phyloP scores from a whole-genome alignment of 2,888 invertebrate genomes.

The Elegia similella region DNA sequence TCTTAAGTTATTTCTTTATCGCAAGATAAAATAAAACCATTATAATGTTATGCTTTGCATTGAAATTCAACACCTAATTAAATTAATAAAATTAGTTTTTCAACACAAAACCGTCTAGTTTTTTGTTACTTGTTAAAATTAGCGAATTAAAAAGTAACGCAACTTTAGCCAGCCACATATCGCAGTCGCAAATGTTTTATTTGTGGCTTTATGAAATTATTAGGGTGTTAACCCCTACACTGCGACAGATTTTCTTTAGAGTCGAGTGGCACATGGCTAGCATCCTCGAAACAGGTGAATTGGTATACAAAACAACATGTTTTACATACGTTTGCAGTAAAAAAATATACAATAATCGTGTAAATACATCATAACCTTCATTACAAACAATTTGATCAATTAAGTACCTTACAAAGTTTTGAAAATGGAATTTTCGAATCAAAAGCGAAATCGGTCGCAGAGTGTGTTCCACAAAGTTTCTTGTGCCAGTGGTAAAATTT shows the following conservation, averaged over 20 bases:
- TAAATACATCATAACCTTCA: too few species aligned
- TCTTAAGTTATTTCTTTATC: constrained; percentile 32
- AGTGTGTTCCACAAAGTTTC: background rate
- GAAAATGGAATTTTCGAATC: background rate
- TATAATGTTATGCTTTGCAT: constrained; percentile 14
- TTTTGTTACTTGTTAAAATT: constrained; percentile 10
- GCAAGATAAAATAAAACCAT: background rate
- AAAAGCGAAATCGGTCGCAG: background rate
- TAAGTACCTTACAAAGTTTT: background rate
- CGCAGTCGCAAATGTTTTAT: background rate
- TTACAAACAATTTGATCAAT: background rate
- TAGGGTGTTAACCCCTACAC: background rate
- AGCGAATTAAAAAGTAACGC: background rate
- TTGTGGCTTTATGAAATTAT: background rate
- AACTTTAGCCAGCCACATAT: background rate
- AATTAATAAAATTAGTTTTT: constrained; percentile 1
- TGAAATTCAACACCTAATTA: constrained; percentile 9
- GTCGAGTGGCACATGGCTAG: too few species aligned
- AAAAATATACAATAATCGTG: too few species aligned
- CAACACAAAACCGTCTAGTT: background rate
- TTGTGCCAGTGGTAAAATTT: too few species aligned
- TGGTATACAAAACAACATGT: too few species aligned
- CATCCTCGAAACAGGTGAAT: too few species aligned
- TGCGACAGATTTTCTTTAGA: background rate
- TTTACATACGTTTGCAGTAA: too few species aligned